A percentile compares a stretch with the other conserved stretches of the same genome.
Evolutionary conservation across 2,113 vertebrate species (phyloP).

Genomic region (Casuarius casuarius): DNA sequence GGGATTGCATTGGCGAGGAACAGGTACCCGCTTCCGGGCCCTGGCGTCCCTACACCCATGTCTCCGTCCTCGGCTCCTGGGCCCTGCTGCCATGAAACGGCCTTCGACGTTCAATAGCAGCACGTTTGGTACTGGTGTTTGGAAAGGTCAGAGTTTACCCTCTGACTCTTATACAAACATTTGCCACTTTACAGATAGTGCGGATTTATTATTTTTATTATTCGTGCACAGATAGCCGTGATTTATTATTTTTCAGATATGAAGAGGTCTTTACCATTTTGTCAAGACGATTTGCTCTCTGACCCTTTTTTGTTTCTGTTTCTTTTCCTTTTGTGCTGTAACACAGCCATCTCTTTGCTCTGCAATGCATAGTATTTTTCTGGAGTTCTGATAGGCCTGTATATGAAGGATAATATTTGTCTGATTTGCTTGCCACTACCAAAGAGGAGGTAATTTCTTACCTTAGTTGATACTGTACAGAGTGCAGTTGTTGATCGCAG

Average conservation of each 20-base stretch:
- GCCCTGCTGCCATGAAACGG: neutral
- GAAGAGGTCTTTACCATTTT: accelerated
- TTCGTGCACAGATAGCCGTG: neutral
- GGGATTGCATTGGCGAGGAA: accelerated
- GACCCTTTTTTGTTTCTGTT: neutral
- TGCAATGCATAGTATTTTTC: neutral
- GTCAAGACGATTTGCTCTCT: neutral
- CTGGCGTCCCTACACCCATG: neutral
- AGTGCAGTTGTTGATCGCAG: accelerated
- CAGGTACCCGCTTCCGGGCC: neutral
- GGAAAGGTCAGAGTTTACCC: neutral
- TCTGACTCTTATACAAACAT: neutral
- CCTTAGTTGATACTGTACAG: neutral
- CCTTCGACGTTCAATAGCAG: neutral
- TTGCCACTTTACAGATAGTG: neutral
- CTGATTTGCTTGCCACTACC: neutral
- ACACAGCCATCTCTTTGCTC: neutral
- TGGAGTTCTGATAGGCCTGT: neutral
- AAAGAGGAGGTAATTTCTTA: neutral
- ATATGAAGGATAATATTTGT: neutral
- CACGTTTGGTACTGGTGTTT: neutral
- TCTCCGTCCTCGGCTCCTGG: accelerated
- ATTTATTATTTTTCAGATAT: neutral
- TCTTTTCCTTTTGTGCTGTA: neutral
- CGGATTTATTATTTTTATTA: neutral